Evolutionary conservation across 2,113 vertebrate species (phyloP).

Genomic region (Odocoileus virginianus): DNA sequence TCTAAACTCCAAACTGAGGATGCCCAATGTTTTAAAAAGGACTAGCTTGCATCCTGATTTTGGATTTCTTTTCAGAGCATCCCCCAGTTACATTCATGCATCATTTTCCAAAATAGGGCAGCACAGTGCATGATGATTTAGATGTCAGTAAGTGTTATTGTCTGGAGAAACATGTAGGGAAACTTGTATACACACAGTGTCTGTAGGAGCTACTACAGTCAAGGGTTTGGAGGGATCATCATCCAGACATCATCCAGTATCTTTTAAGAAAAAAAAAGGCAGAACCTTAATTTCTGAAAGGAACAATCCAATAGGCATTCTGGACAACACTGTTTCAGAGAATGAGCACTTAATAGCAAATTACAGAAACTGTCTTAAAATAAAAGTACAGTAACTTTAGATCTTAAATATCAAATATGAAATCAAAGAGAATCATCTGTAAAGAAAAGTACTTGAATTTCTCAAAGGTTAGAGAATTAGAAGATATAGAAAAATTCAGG

Average conservation of each 20-base stretch:
- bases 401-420: not conserved
- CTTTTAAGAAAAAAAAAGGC: not conserved
- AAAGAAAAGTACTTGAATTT: not conserved
- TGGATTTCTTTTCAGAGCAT: not conserved
- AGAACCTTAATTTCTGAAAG: not conserved
- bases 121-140: not conserved
- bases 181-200: not conserved
- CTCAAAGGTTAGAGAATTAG: not conserved
- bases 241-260: not conserved
- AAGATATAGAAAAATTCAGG: not conserved
- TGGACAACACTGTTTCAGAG: not conserved
- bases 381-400: not conserved
- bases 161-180: not conserved
- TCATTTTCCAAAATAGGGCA: not conserved
- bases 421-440: not conserved
- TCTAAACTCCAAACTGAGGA: not conserved
- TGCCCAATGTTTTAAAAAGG: not conserved
- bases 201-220: not conserved
- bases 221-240: not conserved
- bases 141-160: not conserved
- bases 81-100: not conserved
- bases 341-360: not conserved
- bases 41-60: not conserved
- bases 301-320: not conserved
- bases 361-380: not conserved